Evolutionary conservation across 1,140 invertebrate genomes (phyloP), one percentile per base, ranked within the genome.

Genomic region (Coenobita brevimanus): DNA sequence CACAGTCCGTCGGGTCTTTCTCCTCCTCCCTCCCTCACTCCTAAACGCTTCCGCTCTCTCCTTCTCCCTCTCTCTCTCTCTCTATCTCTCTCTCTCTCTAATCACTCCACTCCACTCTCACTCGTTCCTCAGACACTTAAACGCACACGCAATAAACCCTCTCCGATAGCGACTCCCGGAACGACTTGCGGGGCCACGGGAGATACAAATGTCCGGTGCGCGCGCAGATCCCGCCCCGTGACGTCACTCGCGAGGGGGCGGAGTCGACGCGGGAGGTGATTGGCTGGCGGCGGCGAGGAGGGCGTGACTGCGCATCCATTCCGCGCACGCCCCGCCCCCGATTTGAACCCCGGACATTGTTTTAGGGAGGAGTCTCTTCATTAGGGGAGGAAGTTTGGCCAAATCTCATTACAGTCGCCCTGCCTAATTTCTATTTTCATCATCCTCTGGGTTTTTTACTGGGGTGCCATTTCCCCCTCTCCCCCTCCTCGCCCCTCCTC

Each of bases 351-450:
- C 38, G 38, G 84, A 76, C 84, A 79, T 80, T 87, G 84, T 87
- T 87, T 87, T 57, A 87, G 84, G 84, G 84, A 30, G 84, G 84
- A 79, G 84, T 60, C 62, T 87, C 13, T 87, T 87, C 84, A 87
- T 87, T 87, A 87, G 54, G 84, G 84, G 38, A 87, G 84, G 84
- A 87, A 87, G 84, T 87, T 87, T 87, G 84, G 27, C 54, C 13
- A 67, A 87, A 87, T 87, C 75, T 87, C 76, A 87, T 87, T 87
- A 87, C 84, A 33, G 15, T 75, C 54, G 50, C 76, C 84, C 76
- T 46, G 75, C 75, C 84, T 87, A 87, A 87, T 87, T 87, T 87
- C 84, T 87, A 87, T 87, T 87, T 87, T 76, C 84, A 76, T 87
- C 84, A 79, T 69, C 76, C 75, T 41, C 33, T 75, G n/a, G n/a